Base-by-base conservation (phyloP, 2,797 vertebrate genomes). In the Acanthopagrus latus region DNA sequence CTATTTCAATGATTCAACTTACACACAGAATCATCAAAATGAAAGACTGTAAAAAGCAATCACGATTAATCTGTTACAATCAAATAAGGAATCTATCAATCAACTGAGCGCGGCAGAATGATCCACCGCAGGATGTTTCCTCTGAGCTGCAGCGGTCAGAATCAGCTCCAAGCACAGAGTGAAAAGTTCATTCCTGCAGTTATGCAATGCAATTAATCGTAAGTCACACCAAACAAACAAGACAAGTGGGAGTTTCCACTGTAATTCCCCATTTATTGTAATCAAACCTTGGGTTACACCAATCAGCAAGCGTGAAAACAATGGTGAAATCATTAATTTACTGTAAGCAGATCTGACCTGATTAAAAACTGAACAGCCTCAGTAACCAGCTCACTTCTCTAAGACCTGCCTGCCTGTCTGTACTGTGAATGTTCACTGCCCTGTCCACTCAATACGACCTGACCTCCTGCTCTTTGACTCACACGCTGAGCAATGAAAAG, bases 381-480 rank as follows among this genome's bases (percentile, higher is more conserved):
- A n/a, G 41, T 20, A 66, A 13, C 5, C 41, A 23, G 21, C 18
- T 58, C 38, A 59, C 25, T 20, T 57, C 51, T 14, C 11, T 51
- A 8, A 48, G 7, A 23, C 14, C 51, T 52, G 44, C 17, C 27
- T 23, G 51, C 21, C 41, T 2, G 7, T 68, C 44, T 69, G 23
- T 6, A 23, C 64, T 38, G 18, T 5, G 44, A 50, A 62, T 29
- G 23, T 72, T 43, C 33, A 48, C 33, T 5, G 0, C 38, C 11
- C 52, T 8, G 54, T 51, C 29, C 55, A 5, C 50, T 16, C 52
- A 14, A 23, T 7, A 33, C 56, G 44, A 11, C 20, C 55, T 21
- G 46, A 55, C 75, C 71, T 50, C 78, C 20, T 3, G 18, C 46
- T 67, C 67, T 73, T 63, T 80, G 71, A 58, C 79, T 86, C 66